phyloP scores from a whole-genome alignment of 2,797 vertebrate species.

The Acestrorhynchus altus region DNA sequence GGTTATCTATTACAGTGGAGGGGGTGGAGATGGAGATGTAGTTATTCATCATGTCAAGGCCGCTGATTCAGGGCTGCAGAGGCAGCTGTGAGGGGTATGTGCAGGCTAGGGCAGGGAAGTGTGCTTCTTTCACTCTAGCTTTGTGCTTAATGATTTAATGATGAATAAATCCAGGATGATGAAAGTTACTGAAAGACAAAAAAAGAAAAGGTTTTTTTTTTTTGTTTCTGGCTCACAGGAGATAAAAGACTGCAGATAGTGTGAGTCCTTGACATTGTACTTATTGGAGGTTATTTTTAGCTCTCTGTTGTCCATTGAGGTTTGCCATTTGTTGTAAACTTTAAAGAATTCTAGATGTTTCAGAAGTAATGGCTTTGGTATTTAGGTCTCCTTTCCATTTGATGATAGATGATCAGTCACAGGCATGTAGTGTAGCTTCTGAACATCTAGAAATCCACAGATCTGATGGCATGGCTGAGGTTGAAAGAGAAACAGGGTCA shows the following conservation, averaged over 20 bases:
- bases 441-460: background rate
- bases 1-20: conserved; percentile 34
- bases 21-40: conserved; percentile 30
- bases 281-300: conserved; percentile 23
- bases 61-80: conserved; percentile 46
- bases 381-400: no score
- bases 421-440: background rate
- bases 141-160: conserved; percentile 30
- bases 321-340: background rate
- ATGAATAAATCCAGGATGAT: conserved; percentile 42
- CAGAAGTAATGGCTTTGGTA: background rate
- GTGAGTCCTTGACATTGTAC: background rate
- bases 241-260: background rate
- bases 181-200: conserved; percentile 45
- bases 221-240: conserved; percentile 4
- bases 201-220: conserved; percentile 2
- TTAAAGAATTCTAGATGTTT: background rate
- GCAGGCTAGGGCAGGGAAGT: background rate
- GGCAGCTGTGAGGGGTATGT: background rate
- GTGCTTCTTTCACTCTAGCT: background rate
- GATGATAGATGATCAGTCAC: background rate
- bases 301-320: background rate
- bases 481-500: background rate
- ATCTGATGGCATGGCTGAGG: background rate
- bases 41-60: conserved; percentile 37